Evolutionary conservation across 2,113 vertebrate genomes (phyloP).

Genomic region (Aythya baeri): DNA sequence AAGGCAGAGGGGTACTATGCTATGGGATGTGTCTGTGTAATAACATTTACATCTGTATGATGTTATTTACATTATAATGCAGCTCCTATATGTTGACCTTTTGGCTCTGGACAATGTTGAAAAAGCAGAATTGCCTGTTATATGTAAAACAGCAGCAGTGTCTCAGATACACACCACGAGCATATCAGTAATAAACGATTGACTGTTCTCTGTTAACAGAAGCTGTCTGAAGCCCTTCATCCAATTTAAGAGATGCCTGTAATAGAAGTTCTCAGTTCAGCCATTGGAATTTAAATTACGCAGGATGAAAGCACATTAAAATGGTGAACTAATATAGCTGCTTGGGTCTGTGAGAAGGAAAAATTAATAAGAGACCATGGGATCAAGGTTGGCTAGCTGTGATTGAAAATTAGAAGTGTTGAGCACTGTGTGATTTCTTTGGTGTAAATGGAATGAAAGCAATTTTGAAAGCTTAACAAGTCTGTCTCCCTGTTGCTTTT

Average conservation of each 20-base stretch:
- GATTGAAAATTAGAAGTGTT: constrained; percentile 51
- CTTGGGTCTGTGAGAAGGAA: neutral
- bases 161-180: neutral
- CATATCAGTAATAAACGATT: neutral
- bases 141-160: neutral
- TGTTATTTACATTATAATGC: neutral
- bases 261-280: neutral
- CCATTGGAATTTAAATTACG: neutral
- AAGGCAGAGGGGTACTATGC: neutral
- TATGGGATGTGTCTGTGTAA: neutral
- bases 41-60: neutral
- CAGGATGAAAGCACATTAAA: neutral
- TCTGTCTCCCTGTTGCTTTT: constrained; percentile 17
- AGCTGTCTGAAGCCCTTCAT: neutral
- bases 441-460: constrained; percentile 26
- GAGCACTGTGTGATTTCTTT: constrained; percentile 44
- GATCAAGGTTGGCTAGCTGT: neutral
- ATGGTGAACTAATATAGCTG: neutral
- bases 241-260: neutral
- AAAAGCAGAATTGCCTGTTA: neutral
- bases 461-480: constrained; percentile 41
- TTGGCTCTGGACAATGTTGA: neutral
- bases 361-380: constrained; percentile 25
- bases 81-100: neutral
- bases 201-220: neutral